Conservation (phyloP, 2,113 vertebrate species). For the Coregonus clupeaformis region DNA sequence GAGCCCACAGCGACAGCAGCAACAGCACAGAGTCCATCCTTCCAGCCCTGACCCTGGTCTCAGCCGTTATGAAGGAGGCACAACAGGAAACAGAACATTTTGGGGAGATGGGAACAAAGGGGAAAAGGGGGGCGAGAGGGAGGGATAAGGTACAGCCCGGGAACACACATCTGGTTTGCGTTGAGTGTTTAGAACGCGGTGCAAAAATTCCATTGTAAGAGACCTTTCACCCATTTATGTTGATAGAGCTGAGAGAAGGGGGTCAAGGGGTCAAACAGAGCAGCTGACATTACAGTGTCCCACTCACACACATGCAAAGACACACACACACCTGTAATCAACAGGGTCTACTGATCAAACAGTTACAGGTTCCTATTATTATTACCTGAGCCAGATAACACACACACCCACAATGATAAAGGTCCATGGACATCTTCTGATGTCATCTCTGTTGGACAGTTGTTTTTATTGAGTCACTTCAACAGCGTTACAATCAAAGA, state of each 20-base stretch:
- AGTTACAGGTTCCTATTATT: no score
- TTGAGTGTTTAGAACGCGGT: constrained; percentile 57
- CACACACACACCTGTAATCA: neutral
- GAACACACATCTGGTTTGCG: constrained; percentile 72
- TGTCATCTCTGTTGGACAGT: no score
- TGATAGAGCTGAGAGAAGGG: constrained; percentile 49
- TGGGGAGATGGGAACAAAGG: constrained; percentile 47
- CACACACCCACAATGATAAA: constrained; percentile 16
- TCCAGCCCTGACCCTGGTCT: constrained; percentile 38
- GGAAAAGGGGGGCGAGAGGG: constrained; percentile 23
- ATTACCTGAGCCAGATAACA: no score
- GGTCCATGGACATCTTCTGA: no score
- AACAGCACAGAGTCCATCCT: constrained; percentile 70
- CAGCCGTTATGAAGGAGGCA: constrained; percentile 60
- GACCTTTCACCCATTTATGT: constrained; percentile 78
- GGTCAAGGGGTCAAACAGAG: constrained; percentile 14
- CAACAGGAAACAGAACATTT: constrained; percentile 41
- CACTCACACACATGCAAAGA: constrained; percentile 8
- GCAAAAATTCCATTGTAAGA: constrained; percentile 63
- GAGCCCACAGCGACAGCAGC: constrained; percentile 65
- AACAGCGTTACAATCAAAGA: no score
- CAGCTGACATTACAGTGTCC: neutral
- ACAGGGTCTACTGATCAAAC: no score
- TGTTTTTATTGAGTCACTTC: no score
- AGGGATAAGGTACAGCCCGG: constrained; percentile 45